phyloP scores from a whole-genome alignment of 2,888 invertebrate species.

The Caenorhabditis zanzibari region DNA sequence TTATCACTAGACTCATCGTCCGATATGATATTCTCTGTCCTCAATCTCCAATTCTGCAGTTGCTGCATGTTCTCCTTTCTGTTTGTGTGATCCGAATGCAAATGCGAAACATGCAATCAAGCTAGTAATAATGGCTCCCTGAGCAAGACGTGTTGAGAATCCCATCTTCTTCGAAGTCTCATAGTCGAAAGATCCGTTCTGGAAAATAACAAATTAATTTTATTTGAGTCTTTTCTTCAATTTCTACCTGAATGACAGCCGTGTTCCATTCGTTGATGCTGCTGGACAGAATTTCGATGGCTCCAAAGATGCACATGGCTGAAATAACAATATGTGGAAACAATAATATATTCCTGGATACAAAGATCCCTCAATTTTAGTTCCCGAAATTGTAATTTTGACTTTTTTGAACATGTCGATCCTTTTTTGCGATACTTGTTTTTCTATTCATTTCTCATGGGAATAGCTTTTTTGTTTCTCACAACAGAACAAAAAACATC shows the following conservation, averaged over 20 bases:
- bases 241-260: slow-evolving; percentile 71
- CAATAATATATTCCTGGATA: neutral
- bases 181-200: slow-evolving; percentile 76
- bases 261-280: slow-evolving; percentile 81
- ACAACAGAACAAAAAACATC: neutral
- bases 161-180: slow-evolving; percentile 72
- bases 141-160: slow-evolving; percentile 69
- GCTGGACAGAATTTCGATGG: slow-evolving; percentile 79
- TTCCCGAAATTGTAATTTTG: neutral
- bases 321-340: too few relatives aligned
- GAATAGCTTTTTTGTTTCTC: slow-evolving; percentile 7
- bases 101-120: slow-evolving; percentile 76
- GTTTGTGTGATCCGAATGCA: slow-evolving; percentile 79
- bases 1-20: slow-evolving; percentile 63
- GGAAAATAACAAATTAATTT: slow-evolving; percentile 29
- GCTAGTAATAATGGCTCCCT: slow-evolving; percentile 72
- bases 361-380: neutral
- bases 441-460: neutral
- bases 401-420: neutral
- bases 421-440: slow-evolving; percentile 1
- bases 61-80: slow-evolving; percentile 81
- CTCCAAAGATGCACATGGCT: slow-evolving; percentile 78
- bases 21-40: slow-evolving; percentile 79
- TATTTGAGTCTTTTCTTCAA: neutral
- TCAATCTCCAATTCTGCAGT: slow-evolving; percentile 82